Conservation (phyloP, 2,113 vertebrate species). For the Bothrops jararaca region DNA sequence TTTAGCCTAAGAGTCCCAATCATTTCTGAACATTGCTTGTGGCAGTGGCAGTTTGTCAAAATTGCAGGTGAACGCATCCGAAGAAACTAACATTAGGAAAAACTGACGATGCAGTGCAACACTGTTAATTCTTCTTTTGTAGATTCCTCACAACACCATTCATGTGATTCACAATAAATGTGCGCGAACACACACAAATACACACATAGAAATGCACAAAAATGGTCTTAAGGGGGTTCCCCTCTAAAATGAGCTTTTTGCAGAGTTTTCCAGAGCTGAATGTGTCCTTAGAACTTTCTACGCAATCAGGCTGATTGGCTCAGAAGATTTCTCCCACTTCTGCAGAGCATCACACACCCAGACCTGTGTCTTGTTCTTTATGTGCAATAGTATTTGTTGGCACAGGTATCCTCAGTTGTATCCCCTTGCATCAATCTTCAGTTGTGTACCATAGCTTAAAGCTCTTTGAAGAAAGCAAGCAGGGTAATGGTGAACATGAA, state of each 20-base stretch:
- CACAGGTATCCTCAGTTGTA: not conserved
- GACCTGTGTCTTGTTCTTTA: not conserved
- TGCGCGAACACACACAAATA: too few relatives aligned
- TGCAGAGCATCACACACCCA: not conserved
- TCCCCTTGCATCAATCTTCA: not conserved
- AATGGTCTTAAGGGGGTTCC: not conserved
- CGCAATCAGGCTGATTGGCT: not conserved
- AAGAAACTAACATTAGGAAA: not conserved
- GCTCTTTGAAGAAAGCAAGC: not conserved
- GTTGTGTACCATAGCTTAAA: not conserved
- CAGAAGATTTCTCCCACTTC: not conserved
- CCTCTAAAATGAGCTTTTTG: not conserved
- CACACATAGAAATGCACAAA: not conserved
- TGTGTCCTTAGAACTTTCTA: not conserved
- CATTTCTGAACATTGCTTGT: not conserved
- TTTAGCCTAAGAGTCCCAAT: not conserved
- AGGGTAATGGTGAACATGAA: conserved; percentile 19
- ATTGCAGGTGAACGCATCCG: not conserved
- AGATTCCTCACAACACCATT: not conserved
- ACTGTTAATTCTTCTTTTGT: not conserved
- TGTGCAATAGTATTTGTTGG: not conserved
- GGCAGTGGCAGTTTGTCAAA: not conserved
- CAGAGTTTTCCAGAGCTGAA: not conserved
- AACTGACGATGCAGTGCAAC: not conserved
- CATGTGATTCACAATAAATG: not conserved